Base-by-base conservation (phyloP, 2,797 vertebrate species). In the Scolopax bukidnonensis region DNA sequence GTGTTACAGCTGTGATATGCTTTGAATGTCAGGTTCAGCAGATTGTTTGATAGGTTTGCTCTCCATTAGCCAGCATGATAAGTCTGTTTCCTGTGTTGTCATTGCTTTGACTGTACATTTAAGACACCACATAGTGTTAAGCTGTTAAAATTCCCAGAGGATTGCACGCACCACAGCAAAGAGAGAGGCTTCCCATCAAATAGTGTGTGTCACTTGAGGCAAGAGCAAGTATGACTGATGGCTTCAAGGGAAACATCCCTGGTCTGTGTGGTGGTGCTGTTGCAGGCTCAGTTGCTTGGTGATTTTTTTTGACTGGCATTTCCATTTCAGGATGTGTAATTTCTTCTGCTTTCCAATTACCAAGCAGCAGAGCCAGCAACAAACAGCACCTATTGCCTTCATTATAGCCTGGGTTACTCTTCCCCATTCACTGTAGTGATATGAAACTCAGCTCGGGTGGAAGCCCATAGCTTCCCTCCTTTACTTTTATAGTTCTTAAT, bases 111-210 rank as follows among this genome's bases (percentile, higher is more conserved):
- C 80, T 83, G 20, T 59, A 12, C 16, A 8, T 76, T 70, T 40
- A 16, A 47, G 70, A 36, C 33, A 57, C 61, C 24, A 12, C 16
- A 0, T n/a, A 33, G 68, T 78, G 90, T 61, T 80, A 88, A 73
- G 59, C 80, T 94, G 87, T 91, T 85, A 47, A 63, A 71, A 84
- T 89, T 93, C 78, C 91, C 82, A 47, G 64, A 28, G 84, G 64
- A 80, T 88, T 7, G 5, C 12, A 64, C 68, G 59, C 4, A 6
- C 3, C 73, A 20, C 43, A 28, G 65, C 51, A 40, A 33, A 33
- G 77, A 30, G 73, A 96, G 73, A 51, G 45, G n/a, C 45, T 90
- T 78, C 85, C 67, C 47, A n/a, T 73, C 64, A 48, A 51, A 87
- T 32, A 51, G n/a, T 80, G n/a, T 54, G 38, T 95, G 60, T 68